Percentiles rank a stretch among this genome's conserved stretches.
Conservation (phyloP, 2,113 vertebrate genomes). For the Lepisosteus osseus region DNA sequence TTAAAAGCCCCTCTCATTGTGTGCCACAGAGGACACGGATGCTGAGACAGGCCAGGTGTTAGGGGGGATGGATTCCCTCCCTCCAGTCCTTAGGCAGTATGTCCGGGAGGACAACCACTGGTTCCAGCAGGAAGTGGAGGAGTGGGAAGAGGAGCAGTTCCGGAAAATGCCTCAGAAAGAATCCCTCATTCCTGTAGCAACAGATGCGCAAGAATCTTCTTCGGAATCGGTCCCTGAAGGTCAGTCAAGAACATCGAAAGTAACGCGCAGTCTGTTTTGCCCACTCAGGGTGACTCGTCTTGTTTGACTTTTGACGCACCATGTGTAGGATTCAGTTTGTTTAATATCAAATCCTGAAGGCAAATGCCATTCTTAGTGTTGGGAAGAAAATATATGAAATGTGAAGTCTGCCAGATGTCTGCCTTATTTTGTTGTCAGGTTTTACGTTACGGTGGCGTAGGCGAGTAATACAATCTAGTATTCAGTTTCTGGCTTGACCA, state of each 20-base stretch:
- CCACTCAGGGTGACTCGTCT: too few relatives aligned
- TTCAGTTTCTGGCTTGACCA: too few relatives aligned
- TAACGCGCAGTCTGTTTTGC: too few relatives aligned
- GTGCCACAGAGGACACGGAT: slow-evolving; percentile 47
- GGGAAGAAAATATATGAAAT: too few relatives aligned
- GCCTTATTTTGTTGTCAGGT: too few relatives aligned
- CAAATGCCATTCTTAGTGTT: too few relatives aligned
- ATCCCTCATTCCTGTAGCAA: slow-evolving; percentile 22
- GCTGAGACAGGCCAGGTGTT: slow-evolving; percentile 63
- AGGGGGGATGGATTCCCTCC: slow-evolving; percentile 73
- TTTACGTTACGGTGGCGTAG: too few relatives aligned
- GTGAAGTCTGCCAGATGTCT: too few relatives aligned
- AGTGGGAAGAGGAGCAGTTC: slow-evolving; percentile 84
- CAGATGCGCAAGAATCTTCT: slow-evolving; percentile 39
- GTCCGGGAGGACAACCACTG: slow-evolving; percentile 87
- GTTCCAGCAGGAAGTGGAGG: slow-evolving; percentile 85
- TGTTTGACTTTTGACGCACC: too few relatives aligned
- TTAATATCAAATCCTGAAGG: too few relatives aligned
- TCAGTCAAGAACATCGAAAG: neutral
- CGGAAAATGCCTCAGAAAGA: slow-evolving; percentile 79
- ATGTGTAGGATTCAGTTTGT: too few relatives aligned
- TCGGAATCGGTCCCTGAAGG: slow-evolving; percentile 19
- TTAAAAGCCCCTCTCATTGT: neutral
- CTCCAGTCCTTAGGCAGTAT: slow-evolving; percentile 71
- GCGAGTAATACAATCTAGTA: too few relatives aligned